Evolutionary conservation across 2,113 vertebrate species (phyloP), one percentile per base, ranked within the genome.

Genomic region (Aptenodytes forsteri): DNA sequence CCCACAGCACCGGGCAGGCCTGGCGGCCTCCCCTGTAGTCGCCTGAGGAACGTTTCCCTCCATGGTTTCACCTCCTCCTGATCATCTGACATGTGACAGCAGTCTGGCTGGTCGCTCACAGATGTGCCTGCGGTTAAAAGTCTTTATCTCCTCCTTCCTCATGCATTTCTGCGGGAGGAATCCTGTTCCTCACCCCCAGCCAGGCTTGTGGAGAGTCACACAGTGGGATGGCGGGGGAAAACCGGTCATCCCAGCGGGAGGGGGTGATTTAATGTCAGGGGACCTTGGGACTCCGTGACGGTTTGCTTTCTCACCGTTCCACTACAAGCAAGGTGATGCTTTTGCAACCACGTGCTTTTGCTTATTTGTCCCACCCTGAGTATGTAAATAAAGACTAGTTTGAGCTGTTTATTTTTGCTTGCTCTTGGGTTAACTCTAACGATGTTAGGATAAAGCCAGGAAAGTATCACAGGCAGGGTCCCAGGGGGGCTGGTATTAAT

Each of bases 1-100:
- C 18, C 46, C 20, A 3, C 2, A 2, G 34, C 19, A 23, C 10
- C 1, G 3, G 23, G 34, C 59, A 65, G 44, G 13, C 30, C 29
- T 3, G 15, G 19, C 7, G 2, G 15, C 21, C 50, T 13, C 42
- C 16, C 7, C 15, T 2, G 0, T 2, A 14, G 46, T 42, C 2
- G 0, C 11, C 29, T 1, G 21, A 22, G n/a, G 7, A 49, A 8
- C 3, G 0, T 2, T 21, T 52, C 25, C 38, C 6, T 46, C 18
- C 21, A 2, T 18, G 47, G 11, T 29, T 52, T 44, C 9, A 54
- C 26, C 52, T 49, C 20, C 29, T 38, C 34, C 18, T 7, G 5
- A 4, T 47, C 5, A 3, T n/a, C 56, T 52, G 66, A 11, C 90
- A 7, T 36, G 82, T 86, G 88, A 86, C 22, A 20, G 75, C 3